Conservation (phyloP, 2,888 invertebrate genomes). For the Elmis aenea region DNA sequence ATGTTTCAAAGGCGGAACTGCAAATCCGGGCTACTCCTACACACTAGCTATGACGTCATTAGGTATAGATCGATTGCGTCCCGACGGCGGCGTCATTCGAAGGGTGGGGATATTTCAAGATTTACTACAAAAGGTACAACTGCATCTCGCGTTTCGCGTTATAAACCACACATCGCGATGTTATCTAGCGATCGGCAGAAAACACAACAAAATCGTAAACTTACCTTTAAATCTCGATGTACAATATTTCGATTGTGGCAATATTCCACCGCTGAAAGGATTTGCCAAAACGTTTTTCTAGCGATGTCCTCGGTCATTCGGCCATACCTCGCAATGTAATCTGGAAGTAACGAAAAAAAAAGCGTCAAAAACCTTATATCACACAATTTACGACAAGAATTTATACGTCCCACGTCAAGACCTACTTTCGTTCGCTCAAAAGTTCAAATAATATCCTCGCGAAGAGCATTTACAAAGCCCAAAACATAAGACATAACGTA, state of each 20-base stretch:
- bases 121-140: conserved; percentile 12
- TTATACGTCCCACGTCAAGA: too few species aligned
- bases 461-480: too few species aligned
- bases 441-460: too few species aligned
- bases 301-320: conserved; percentile 91
- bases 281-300: conserved; percentile 92
- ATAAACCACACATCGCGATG: too few species aligned
- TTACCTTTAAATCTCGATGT: conserved; percentile 91
- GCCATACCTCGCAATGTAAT: conserved; percentile 91
- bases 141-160: too few species aligned
- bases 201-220: too few species aligned
- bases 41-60: conserved; percentile 29
- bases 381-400: too few species aligned
- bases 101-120: conserved; percentile 13
- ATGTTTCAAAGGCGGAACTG: conserved; percentile 14
- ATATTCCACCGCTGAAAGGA: conserved; percentile 93
- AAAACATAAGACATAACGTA: too few species aligned
- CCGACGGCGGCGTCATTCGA: conserved; percentile 26
- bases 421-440: too few species aligned
- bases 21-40: conserved; percentile 20
- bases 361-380: background rate
- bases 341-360: conserved; percentile 48
- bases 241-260: conserved; percentile 92
- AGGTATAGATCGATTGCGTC: conserved; percentile 32
- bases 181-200: too few species aligned